Conservation (phyloP, 2,888 invertebrate species). For the Reticulitermes lucifugus region DNA sequence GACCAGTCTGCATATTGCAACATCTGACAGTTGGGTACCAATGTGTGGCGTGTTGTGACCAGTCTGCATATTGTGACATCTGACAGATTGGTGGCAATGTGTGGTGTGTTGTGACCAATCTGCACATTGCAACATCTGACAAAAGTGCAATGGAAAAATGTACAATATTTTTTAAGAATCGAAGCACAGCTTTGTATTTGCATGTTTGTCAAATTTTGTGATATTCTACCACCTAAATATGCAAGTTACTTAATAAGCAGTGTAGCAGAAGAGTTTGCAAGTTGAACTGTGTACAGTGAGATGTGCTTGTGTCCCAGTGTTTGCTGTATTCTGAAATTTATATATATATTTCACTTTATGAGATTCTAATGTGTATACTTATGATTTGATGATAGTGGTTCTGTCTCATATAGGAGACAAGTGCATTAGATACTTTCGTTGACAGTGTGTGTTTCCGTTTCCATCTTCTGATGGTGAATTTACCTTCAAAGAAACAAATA, state of each 20-base stretch:
- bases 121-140: slow-evolving; percentile 26
- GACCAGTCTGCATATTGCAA: background rate
- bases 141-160: slow-evolving; percentile 30
- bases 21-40: background rate
- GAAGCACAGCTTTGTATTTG: slow-evolving; percentile 22
- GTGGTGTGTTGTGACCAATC: background rate
- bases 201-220: slow-evolving; percentile 33
- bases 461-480: slow-evolving; percentile 22
- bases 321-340: slow-evolving; percentile 55
- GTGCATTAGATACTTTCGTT: slow-evolving; percentile 21
- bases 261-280: slow-evolving; percentile 20
- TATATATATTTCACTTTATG: slow-evolving; percentile 51
- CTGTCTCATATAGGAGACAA: background rate
- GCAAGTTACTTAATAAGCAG: background rate
- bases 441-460: slow-evolving; percentile 48
- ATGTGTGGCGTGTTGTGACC: background rate
- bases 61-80: slow-evolving; percentile 4
- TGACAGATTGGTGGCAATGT: background rate
- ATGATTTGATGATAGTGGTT: slow-evolving; percentile 46
- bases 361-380: slow-evolving; percentile 49
- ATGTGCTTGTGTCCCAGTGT: slow-evolving; percentile 54
- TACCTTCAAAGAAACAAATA: slow-evolving; percentile 46
- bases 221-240: slow-evolving; percentile 7
- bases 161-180: slow-evolving; percentile 15
- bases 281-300: slow-evolving; percentile 46